Conservation (phyloP, 2,113 vertebrate genomes). For the Hippocampus zosterae region DNA sequence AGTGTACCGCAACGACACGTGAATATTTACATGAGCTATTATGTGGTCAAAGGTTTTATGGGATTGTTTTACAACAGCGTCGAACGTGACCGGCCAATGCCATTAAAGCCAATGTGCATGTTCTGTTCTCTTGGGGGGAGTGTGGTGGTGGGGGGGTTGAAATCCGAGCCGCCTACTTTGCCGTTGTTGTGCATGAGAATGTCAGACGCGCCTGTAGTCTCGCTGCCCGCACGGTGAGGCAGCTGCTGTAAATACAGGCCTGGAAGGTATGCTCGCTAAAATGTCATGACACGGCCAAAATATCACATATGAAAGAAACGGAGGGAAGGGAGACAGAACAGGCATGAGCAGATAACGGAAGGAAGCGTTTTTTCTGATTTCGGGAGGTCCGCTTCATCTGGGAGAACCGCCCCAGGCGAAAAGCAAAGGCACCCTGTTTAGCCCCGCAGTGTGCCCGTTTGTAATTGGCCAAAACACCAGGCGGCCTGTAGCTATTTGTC, state of each 20-base stretch:
- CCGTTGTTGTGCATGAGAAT: constrained; percentile 41
- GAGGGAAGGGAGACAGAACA: constrained; percentile 13
- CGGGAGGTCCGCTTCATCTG: constrained; percentile 41
- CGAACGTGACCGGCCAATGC: constrained; percentile 41
- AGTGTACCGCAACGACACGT: constrained; percentile 21
- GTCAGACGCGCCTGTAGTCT: constrained; percentile 32
- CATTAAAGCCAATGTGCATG: constrained; percentile 19
- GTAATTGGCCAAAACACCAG: constrained; percentile 69
- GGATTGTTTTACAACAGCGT: constrained; percentile 41
- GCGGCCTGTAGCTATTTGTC: constrained; percentile 65
- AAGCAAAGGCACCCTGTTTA: constrained; percentile 56
- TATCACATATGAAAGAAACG: constrained; percentile 35
- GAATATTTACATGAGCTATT: constrained; percentile 52
- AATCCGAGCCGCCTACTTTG: constrained; percentile 19
- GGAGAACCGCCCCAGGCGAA: constrained; percentile 51
- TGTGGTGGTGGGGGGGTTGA: neutral
- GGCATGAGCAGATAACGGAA: neutral
- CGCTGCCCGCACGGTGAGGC: constrained; percentile 46
- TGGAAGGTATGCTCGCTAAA: constrained; percentile 40
- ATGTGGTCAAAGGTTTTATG: constrained; percentile 54
- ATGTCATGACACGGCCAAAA: constrained; percentile 57
- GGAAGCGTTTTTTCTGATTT: constrained; percentile 32
- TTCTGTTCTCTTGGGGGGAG: neutral
- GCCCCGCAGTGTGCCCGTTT: constrained; percentile 63
- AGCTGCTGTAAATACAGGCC: constrained; percentile 54